Conservation (phyloP, 92 coral and sea anemone species). For the Porites evermanni region DNA sequence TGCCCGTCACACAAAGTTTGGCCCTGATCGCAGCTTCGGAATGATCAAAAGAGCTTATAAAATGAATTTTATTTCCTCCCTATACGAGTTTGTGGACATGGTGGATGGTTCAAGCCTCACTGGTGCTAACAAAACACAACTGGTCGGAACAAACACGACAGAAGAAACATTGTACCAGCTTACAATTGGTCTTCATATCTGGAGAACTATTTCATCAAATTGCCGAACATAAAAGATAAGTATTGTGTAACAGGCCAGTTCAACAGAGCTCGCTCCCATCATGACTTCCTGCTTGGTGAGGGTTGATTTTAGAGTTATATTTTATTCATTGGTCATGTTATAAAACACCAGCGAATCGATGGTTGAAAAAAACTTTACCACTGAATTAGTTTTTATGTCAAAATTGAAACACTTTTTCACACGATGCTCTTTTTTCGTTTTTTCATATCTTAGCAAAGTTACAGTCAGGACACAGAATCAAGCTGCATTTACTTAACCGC, state of each 20-base stretch:
- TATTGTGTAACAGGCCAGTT: background rate
- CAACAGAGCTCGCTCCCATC: slow-evolving; percentile 6
- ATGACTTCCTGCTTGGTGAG: background rate
- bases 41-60: background rate
- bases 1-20: slow-evolving; percentile 67
- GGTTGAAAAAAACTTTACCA: background rate
- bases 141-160: slow-evolving; percentile 55
- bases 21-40: slow-evolving; percentile 61
- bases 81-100: slow-evolving; percentile 41
- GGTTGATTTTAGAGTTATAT: background rate
- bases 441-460: slow-evolving; percentile 13
- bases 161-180: slow-evolving; percentile 47
- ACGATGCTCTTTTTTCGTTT: slow-evolving; percentile 4
- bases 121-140: slow-evolving; percentile 51
- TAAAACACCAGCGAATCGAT: slow-evolving; percentile 17
- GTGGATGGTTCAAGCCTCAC: slow-evolving; percentile 39
- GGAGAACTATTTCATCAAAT: background rate
- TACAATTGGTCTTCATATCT: slow-evolving; percentile 51
- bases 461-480: slow-evolving; percentile 11
- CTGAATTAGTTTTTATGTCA: too few relatives aligned
- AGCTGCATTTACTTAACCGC: slow-evolving; percentile 1
- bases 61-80: slow-evolving; percentile 33
- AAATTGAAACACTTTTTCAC: too few relatives aligned
- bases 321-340: slow-evolving; percentile 10
- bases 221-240: background rate